phyloP scores from a whole-genome alignment of 2,113 vertebrate species.

The Trachemys scripta region DNA sequence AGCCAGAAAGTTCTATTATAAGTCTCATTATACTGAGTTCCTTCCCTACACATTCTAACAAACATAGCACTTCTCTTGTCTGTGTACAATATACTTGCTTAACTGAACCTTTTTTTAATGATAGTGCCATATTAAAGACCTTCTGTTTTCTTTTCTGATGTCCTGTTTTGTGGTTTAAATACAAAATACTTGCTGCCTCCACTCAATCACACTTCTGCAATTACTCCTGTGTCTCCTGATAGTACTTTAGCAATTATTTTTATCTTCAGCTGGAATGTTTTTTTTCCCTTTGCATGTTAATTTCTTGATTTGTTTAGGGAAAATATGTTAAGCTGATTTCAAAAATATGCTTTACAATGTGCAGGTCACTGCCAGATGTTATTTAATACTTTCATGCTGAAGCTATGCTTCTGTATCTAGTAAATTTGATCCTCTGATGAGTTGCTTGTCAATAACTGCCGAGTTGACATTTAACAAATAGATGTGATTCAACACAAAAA shows the following conservation, averaged over 20 bases:
- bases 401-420: neutral
- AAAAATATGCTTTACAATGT: slow-evolving; percentile 51
- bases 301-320: slow-evolving; percentile 66
- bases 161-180: slow-evolving; percentile 44
- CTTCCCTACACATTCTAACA: slow-evolving; percentile 58
- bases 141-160: slow-evolving; percentile 60
- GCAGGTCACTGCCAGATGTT: slow-evolving; percentile 55
- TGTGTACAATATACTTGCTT: slow-evolving; percentile 57
- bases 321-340: slow-evolving; percentile 57
- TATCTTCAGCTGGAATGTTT: slow-evolving; percentile 61
- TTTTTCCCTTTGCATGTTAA: slow-evolving; percentile 42
- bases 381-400: slow-evolving; percentile 40
- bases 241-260: slow-evolving; percentile 66
- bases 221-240: slow-evolving; percentile 20
- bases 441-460: slow-evolving; percentile 23
- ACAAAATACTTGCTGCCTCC: slow-evolving; percentile 61
- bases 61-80: slow-evolving; percentile 63
- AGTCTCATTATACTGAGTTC: slow-evolving; percentile 69
- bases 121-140: slow-evolving; percentile 57
- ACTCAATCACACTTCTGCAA: slow-evolving; percentile 46
- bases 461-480: slow-evolving; percentile 35
- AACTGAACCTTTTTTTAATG: slow-evolving; percentile 52
- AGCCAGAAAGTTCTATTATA: slow-evolving; percentile 68
- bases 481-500: slow-evolving; percentile 32
- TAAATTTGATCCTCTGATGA: slow-evolving; percentile 3